Conservation (phyloP, 2,888 invertebrate species). For the Pilophorus perplexus region DNA sequence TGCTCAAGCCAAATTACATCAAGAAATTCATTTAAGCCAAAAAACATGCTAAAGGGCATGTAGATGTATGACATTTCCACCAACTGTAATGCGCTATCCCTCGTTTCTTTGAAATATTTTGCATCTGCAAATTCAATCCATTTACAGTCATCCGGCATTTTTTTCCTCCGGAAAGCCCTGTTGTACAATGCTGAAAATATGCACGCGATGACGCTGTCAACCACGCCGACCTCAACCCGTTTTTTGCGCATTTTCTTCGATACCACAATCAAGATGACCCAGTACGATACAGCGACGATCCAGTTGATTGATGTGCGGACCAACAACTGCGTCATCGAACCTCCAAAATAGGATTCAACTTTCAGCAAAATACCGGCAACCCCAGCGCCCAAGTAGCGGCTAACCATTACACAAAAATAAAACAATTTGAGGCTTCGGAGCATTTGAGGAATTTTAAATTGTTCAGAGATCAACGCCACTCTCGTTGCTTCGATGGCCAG, state of each 20-base stretch:
- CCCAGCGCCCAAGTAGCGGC: conserved; percentile 20
- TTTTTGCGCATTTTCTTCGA: conserved; percentile 6
- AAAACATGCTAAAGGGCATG: conserved; percentile 33
- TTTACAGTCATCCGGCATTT: conserved; percentile 24
- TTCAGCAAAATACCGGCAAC: conserved; percentile 18
- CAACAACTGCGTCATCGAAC: conserved; percentile 1
- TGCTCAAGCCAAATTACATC: conserved; percentile 35
- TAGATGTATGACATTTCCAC: conserved; percentile 26
- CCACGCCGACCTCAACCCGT: conserved; percentile 18
- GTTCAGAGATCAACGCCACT: conserved; percentile 26
- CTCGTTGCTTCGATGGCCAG: conserved; percentile 19
- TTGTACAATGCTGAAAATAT: conserved; percentile 20
- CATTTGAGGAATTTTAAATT: conserved; percentile 30
- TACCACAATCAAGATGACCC: neutral
- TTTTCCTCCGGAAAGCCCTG: conserved; percentile 17
- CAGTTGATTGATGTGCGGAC: neutral
- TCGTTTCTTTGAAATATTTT: conserved; percentile 29
- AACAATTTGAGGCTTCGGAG: conserved; percentile 25
- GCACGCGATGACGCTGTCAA: conserved; percentile 20
- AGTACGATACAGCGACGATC: conserved; percentile 2
- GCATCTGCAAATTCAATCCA: conserved; percentile 34
- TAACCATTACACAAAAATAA: conserved; percentile 15
- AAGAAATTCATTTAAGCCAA: conserved; percentile 30
- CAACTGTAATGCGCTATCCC: conserved; percentile 26
- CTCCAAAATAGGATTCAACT: conserved; percentile 26